Evolutionary conservation across 2,113 vertebrate genomes (phyloP).

Genomic region (Platichthys stellatus): DNA sequence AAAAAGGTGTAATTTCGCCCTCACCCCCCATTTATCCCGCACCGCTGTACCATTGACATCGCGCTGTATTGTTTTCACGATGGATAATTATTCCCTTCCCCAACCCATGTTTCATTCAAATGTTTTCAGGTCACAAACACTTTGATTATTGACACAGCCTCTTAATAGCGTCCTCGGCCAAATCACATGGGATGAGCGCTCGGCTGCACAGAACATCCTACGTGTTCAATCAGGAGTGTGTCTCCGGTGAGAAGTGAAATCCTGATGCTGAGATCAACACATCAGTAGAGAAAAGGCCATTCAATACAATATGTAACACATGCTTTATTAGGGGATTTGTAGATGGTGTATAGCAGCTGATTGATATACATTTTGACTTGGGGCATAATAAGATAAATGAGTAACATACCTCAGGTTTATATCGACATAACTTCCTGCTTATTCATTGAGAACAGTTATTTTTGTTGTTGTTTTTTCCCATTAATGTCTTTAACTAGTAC

Average conservation of each 20-base stretch:
- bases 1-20: slow-evolving; percentile 34
- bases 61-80: slow-evolving; percentile 46
- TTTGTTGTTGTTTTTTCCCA: too few relatives aligned
- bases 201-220: slow-evolving; percentile 1
- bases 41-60: slow-evolving; percentile 8
- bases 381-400: slow-evolving; percentile 33
- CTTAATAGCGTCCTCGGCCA: slow-evolving; percentile 21
- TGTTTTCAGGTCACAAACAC: slow-evolving; percentile 37
- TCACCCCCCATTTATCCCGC: slow-evolving; percentile 34
- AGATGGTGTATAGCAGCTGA: slow-evolving; percentile 10
- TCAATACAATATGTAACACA: neutral
- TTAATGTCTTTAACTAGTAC: too few relatives aligned
- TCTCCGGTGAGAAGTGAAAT: neutral
- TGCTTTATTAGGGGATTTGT: neutral
- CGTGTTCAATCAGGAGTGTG: slow-evolving; percentile 9
- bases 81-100: slow-evolving; percentile 44
- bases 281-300: slow-evolving; percentile 30
- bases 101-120: slow-evolving; percentile 24
- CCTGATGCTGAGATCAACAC: slow-evolving; percentile 16
- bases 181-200: slow-evolving; percentile 2
- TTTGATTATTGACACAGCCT: slow-evolving; percentile 45
- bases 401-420: slow-evolving; percentile 7
- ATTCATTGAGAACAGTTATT: neutral
- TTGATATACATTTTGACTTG: slow-evolving; percentile 1
- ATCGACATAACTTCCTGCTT: slow-evolving; percentile 35